Base-by-base conservation (phyloP, 2,888 invertebrate genomes). In the Netelia fuscicornis region DNA sequence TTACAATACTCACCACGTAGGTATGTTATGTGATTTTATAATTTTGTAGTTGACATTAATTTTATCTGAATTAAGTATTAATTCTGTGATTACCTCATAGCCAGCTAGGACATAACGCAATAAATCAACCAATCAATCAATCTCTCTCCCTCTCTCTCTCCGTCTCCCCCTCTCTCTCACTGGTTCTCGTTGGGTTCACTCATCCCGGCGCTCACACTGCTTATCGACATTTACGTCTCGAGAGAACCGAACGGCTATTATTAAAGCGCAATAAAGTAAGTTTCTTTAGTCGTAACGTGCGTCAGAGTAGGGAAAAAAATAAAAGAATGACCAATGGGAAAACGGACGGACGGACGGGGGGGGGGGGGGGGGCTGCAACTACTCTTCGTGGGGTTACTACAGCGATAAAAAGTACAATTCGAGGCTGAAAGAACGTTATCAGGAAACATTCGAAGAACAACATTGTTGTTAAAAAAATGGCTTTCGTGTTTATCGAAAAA, bases 181-280 rank as follows among this genome's bases (percentile, higher is more conserved):
- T 20, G 20, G 0, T 60, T 60, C 60, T 42, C 25, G 48, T 37
- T 44, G 5, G 23, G 58, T 48, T 42, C 48, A 48, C 20, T 74
- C 44, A 48, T 48, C 44, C 58, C 44, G 60, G 37, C 37, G 37
- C 48, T 48, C 13, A 13, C 10, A 48, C 48, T 48, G 48, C 2
- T 48, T 48, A 48, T 48, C 10, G 52, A 23, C 67, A 76, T 56
- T 76, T 67, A 58, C 13, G n/a, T 25, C 58, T 56, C 76, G 76
- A 76, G 76, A 76, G 58, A 44, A 67, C 67, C 56, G 54, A 76
- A 56, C 30, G 44, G 56, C 67, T 76, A 44, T 76, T 76, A 76
- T 76, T 76, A 67, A 76, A 76, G 76, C 20, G 76, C 76, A 25
- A 76, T 76, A 76, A 76, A 76, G 67, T 67, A 20, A 42, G 76